phyloP scores from a whole-genome alignment of 2,113 vertebrate species.

The Prionailurus bengalensis region DNA sequence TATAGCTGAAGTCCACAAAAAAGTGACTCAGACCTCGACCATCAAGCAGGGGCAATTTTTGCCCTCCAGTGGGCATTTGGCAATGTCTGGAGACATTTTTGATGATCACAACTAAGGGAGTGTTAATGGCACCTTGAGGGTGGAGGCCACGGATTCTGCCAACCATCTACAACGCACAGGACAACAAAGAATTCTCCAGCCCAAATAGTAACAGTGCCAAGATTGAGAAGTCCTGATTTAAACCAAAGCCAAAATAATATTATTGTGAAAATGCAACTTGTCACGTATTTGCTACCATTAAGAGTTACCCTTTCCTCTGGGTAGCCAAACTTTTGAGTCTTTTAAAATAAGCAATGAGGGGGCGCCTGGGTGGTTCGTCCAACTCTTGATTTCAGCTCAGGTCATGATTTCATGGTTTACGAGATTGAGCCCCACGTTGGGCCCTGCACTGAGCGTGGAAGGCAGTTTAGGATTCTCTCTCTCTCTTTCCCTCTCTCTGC shows the following conservation, averaged over 20 bases:
- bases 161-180: not conserved
- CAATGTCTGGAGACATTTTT: not conserved
- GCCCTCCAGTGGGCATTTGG: not conserved
- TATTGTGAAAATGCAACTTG: slow-evolving; percentile 35
- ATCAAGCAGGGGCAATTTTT: not conserved
- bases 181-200: not conserved
- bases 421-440: no score
- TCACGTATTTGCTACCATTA: slow-evolving; percentile 7
- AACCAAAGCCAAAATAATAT: not conserved
- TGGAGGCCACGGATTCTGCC: not conserved
- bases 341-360: slow-evolving; percentile 17
- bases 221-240: not conserved
- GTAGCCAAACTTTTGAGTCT: slow-evolving; percentile 24
- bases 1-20: not conserved
- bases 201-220: not conserved
- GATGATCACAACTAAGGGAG: not conserved
- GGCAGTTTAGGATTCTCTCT: no score
- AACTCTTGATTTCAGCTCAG: no score
- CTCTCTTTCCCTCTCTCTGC: no score
- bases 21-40: not conserved
- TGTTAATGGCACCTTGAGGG: not conserved
- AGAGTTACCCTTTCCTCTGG: not conserved
- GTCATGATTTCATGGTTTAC: no score
- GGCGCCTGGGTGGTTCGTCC: no score
- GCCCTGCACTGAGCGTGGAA: no score